Conservation (phyloP, 2,113 vertebrate species). For the Macrotis lagotis region DNA sequence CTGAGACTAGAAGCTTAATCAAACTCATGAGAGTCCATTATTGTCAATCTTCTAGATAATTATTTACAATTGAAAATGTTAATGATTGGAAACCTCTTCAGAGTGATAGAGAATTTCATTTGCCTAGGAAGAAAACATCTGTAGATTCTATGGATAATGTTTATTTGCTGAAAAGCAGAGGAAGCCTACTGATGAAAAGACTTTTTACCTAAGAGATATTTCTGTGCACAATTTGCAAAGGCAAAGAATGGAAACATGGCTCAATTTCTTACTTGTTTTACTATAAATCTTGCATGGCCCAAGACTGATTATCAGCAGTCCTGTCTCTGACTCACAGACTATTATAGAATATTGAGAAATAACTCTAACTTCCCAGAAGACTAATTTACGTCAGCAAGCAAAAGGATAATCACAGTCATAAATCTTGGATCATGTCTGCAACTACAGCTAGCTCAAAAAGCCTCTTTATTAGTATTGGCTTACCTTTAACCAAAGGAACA, state of each 20-base stretch:
- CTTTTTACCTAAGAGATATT: conserved; percentile 61
- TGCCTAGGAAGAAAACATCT: conserved; percentile 63
- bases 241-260: conserved; percentile 42
- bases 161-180: conserved; percentile 66
- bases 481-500: conserved; percentile 56
- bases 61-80: background rate
- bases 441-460: conserved; percentile 62
- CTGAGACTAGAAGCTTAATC: background rate
- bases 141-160: conserved; percentile 48
- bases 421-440: conserved; percentile 69
- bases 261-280: conserved; percentile 67
- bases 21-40: background rate
- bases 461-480: conserved; percentile 44
- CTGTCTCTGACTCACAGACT: conserved; percentile 83
- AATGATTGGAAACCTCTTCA: conserved; percentile 48
- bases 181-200: conserved; percentile 48
- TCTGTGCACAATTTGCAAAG: conserved; percentile 64
- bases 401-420: conserved; percentile 81
- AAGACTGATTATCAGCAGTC: conserved; percentile 76
- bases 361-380: conserved; percentile 85
- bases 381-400: conserved; percentile 85
- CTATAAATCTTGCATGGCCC: conserved; percentile 68
- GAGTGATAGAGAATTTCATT: background rate
- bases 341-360: conserved; percentile 83
- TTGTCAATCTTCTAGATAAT: background rate